Evolutionary conservation across 1,140 invertebrate genomes (phyloP), one percentile per base, ranked within the genome.

Genomic region (Caenorhabditis elegans): DNA sequence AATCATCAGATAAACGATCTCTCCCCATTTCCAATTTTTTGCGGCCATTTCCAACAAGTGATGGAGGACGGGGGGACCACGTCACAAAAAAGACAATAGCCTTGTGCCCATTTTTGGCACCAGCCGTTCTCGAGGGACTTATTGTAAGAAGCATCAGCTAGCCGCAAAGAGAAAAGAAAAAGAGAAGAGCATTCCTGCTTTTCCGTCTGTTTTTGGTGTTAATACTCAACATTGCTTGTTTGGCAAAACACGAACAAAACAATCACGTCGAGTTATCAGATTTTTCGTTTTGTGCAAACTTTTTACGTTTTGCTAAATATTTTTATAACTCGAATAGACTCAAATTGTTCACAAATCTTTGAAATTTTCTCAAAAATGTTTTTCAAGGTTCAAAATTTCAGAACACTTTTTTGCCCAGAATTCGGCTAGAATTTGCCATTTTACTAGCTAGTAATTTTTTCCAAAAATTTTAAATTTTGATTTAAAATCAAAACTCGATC

Each of bases 91-190:
- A 70, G 34, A 70, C 60, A 70, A 43, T 39, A 70, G 60, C 60
- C 34, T 28, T 39, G 36, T 39, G 36, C 34, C 60, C 17, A 39
- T 70, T 70, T 70, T 70, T 70, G 28, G 60, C 60, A n/a, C n/a
- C 60, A 24, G 60, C 60, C 60, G 60, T 70, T 70, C 60, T 70
- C 60, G 34, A 39, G 60, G 60, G 60, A 70, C 60, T 70, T 70
- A 70, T 70, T 70, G 60, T 70, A 70, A 70, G 60, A 19, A 70
- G 60, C 34, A 31, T n/a, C n/a, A n/a, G n/a, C n/a, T n/a, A n/a
- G n/a, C n/a, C n/a, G n/a, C n/a, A n/a, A n/a, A n/a, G n/a, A n/a
- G 60, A 11, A 15, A 65, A 65, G 26, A 31, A 47, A 55, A 34
- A 24, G 34, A 26, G 39, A 51, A 34, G 51, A 55, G 78, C 39